These are phyloP conservation scores for Seira musarum DNA, from an alignment of 2,888 invertebrate species.

Conservation along the genomic window DNA sequence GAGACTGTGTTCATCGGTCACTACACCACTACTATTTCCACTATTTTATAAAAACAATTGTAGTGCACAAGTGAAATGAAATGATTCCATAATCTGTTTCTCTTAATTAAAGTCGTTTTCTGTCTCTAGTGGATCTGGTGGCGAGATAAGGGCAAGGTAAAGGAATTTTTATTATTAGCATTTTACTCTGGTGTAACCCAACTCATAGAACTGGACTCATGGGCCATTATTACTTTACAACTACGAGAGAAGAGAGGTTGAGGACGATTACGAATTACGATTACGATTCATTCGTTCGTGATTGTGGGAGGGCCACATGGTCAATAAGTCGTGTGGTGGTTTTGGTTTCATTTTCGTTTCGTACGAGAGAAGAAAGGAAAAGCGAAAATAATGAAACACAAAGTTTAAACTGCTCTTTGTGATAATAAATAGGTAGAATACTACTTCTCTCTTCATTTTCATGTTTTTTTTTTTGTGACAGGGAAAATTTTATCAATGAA, in stretches of 20 bases:
- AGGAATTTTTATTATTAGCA: constrained; percentile 8
- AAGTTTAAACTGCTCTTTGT: no score
- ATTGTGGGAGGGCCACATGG: constrained; percentile 15
- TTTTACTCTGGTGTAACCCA: no score
- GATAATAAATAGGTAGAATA: neutral
- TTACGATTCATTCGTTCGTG: constrained; percentile 7
- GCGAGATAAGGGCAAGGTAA: constrained; percentile 7
- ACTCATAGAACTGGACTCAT: no score
- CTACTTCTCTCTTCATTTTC: constrained; percentile 1
- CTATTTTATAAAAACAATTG: neutral
- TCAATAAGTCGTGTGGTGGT: neutral
- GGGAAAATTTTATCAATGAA: constrained; percentile 12
- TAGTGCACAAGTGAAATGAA: neutral
- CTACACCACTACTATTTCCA: neutral
- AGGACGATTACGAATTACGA: neutral
- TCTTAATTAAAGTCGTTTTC: constrained; percentile 10
- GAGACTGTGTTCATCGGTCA: no score
- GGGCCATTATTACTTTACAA: no score
- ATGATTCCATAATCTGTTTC: constrained; percentile 7
- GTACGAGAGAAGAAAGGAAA: neutral
- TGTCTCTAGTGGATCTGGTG: neutral
- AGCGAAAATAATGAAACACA: no score
- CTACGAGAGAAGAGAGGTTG: no score
- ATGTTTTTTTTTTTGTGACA: neutral
- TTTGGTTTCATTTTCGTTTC: neutral